Percentiles rank a stretch among this genome's conserved stretches.
Conservation (phyloP, 2,888 invertebrate genomes). For the Ophion ellenae region DNA sequence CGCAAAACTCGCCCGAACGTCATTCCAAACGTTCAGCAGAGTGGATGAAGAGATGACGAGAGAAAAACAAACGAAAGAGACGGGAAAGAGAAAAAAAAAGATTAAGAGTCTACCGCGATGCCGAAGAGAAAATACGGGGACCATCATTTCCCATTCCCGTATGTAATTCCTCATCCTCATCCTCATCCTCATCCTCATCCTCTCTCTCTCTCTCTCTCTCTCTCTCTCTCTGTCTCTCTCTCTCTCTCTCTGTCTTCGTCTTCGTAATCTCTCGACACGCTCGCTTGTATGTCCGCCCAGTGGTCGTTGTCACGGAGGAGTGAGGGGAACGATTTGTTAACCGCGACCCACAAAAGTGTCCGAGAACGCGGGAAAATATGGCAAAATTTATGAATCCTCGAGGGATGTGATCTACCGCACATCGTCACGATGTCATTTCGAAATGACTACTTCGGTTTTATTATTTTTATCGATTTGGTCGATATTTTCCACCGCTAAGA, state of each 20-base stretch:
- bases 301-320: constrained; percentile 36
- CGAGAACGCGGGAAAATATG: constrained; percentile 7
- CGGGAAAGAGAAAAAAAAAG: constrained; percentile 4
- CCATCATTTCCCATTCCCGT: constrained; percentile 44
- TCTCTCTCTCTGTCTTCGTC: no score
- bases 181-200: no score
- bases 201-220: constrained; percentile 1
- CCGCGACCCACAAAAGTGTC: constrained; percentile 46
- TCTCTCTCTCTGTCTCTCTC: neutral
- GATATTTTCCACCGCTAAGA: neutral
- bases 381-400: constrained; percentile 28
- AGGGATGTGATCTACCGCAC: constrained; percentile 9
- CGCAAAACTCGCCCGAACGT: constrained; percentile 32
- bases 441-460: constrained; percentile 6
- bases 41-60: constrained; percentile 55
- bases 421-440: neutral
- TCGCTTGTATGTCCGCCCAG: constrained; percentile 12
- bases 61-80: constrained; percentile 10
- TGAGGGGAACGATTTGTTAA: constrained; percentile 57
- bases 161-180: neutral
- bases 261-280: constrained; percentile 20
- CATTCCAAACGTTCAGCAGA: constrained; percentile 33
- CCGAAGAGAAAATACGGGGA: constrained; percentile 49
- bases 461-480: neutral
- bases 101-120: constrained; percentile 37